These are phyloP conservation scores for Pygmarrhopalites habei DNA, from an alignment of 1,140 invertebrate genomes.

Conservation along the genomic window DNA sequence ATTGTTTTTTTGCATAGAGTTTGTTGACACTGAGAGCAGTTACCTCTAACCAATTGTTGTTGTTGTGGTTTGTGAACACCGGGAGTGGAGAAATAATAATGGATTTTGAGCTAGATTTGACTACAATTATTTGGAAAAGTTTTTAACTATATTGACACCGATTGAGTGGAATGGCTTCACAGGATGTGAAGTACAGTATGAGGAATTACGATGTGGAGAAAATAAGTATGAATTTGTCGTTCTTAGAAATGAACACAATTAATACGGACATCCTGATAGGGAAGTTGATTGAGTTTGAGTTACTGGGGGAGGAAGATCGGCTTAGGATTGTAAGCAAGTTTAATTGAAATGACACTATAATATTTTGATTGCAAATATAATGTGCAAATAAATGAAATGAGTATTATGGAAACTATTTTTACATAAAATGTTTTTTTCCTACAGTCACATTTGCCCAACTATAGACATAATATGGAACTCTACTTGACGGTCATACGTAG, in stretches of 20 bases:
- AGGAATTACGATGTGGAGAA: background rate
- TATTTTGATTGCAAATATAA: background rate
- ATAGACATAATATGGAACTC: background rate
- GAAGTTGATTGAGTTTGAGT: background rate
- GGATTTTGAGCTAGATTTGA: no score
- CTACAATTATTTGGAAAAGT: no score
- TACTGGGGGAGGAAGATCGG: background rate
- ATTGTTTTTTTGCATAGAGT: no score
- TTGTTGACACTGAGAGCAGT: no score
- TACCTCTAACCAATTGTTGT: no score
- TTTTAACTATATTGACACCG: no score
- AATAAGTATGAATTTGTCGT: background rate
- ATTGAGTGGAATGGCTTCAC: no score
- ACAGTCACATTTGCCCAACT: background rate
- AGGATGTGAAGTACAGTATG: background rate
- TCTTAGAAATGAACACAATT: background rate
- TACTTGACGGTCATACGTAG: background rate
- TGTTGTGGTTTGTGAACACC: no score
- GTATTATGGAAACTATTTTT: background rate
- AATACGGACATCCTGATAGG: constrained; percentile 1
- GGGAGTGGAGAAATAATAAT: no score
- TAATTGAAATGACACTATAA: background rate
- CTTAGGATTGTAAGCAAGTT: background rate
- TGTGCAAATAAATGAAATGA: background rate
- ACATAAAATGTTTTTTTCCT: background rate